Base-by-base conservation (phyloP, 2,888 invertebrate species). In the Panopea generosa region DNA sequence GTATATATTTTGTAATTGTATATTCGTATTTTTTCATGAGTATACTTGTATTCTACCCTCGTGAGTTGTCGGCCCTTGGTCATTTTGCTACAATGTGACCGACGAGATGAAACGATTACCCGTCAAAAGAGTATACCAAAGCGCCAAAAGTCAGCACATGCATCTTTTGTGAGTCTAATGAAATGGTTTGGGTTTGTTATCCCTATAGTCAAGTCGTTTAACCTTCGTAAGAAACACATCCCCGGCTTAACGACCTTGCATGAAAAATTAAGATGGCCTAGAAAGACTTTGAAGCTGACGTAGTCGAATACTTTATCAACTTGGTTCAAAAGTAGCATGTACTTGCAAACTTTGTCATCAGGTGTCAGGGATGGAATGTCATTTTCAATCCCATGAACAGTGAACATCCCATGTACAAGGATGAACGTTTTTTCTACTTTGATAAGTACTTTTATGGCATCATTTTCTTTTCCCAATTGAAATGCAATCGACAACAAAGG, bases 401-500 rank as follows among this genome's bases (percentile, higher is more conserved):
- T n/a, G n/a, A n/a, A n/a, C n/a, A n/a, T n/a, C n/a, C n/a, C n/a
- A n/a, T n/a, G n/a, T n/a, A n/a, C n/a, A n/a, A n/a, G n/a, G n/a
- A n/a, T n/a, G n/a, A n/a, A n/a, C n/a, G n/a, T n/a, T n/a, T n/a
- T n/a, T n/a, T n/a, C n/a, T n/a, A n/a, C n/a, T n/a, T n/a, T n/a
- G n/a, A n/a, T n/a, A n/a, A n/a, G n/a, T n/a, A n/a, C n/a, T n/a
- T n/a, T n/a, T n/a, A n/a, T n/a, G n/a, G n/a, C n/a, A n/a, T n/a
- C n/a, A n/a, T n/a, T n/a, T n/a, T n/a, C n/a, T 7, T 27, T 40
- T n/a, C 0, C 66, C 66, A 1, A 72, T 26, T 18, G 66, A 72
- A 45, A 72, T 72, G 29, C 59, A 72, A 53, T 72, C 60, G 52
- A 67, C 73, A 33, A 71, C 53, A 2, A 71, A 63, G 45, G 67